phyloP scores from a whole-genome alignment of 2,797 vertebrate genomes.

The Rhinophrynus dorsalis region DNA sequence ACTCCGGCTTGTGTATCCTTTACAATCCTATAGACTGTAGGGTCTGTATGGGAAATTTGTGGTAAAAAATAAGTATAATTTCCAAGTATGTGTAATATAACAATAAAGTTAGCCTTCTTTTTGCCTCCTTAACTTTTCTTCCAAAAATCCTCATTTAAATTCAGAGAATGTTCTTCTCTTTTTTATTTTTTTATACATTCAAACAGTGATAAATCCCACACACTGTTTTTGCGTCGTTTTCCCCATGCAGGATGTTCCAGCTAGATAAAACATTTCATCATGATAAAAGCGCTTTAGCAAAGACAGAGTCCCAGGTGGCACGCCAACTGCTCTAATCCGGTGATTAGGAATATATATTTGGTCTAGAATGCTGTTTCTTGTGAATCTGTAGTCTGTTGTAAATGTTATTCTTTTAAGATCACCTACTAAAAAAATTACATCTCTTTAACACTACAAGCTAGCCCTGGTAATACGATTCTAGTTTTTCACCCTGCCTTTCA shows the following conservation, averaged over 20 bases:
- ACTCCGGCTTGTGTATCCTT: too few species aligned
- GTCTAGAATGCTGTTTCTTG: conserved; percentile 16
- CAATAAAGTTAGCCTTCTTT: rapidly evolving
- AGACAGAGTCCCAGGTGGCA: conserved; percentile 50
- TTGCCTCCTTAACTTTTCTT: not conserved
- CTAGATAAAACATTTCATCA: conserved; percentile 52
- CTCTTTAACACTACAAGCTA: conserved; percentile 47
- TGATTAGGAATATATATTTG: conserved; percentile 48
- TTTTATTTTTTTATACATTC: conserved; percentile 12
- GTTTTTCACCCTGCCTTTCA: conserved; percentile 63
- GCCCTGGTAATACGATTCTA: conserved; percentile 53
- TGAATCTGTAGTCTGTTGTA: conserved; percentile 26
- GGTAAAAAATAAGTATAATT: not conserved
- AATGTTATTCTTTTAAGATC: conserved; percentile 44
- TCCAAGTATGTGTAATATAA: not conserved
- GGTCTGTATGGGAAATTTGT: too few species aligned
- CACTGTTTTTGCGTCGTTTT: conserved; percentile 36
- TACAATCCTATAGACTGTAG: too few species aligned
- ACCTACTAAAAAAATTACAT: conserved; percentile 40
- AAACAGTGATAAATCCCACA: conserved; percentile 57
- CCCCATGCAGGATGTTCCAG: conserved; percentile 54
- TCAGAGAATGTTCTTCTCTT: not conserved
- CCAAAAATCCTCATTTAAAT: not conserved
- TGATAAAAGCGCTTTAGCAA: conserved; percentile 31
- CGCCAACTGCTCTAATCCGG: conserved; percentile 41